Evolutionary conservation across 1,140 invertebrate species (phyloP).

Genomic region (Riptortus pedestris): DNA sequence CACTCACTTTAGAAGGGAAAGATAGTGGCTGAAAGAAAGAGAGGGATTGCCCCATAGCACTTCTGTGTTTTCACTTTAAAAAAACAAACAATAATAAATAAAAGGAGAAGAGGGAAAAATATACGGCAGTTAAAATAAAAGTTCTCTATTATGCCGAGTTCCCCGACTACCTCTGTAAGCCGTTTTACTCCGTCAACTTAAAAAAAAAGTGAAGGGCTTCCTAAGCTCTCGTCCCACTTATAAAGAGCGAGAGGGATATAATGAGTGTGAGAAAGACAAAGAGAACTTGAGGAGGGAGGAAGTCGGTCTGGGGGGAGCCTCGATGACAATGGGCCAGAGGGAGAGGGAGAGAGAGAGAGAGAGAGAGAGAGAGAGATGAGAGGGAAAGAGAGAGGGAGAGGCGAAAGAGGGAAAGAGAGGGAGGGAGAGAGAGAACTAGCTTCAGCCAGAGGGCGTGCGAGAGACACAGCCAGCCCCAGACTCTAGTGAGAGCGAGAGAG

Average conservation of each 20-base stretch:
- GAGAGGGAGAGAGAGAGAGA: background rate
- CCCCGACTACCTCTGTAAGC: background rate
- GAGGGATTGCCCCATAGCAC: too few species aligned
- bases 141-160: background rate
- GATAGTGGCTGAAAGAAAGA: too few species aligned
- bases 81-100: too few species aligned
- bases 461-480: too few species aligned
- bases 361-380: background rate
- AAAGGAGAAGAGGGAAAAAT: too few species aligned
- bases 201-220: background rate
- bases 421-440: background rate
- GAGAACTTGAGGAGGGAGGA: background rate
- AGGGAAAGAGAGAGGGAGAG: background rate
- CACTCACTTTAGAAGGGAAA: too few species aligned
- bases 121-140: constrained; percentile 1
- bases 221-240: background rate
- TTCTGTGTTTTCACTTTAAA: too few species aligned
- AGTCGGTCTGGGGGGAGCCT: background rate
- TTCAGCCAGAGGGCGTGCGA: background rate
- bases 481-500: background rate
- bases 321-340: background rate
- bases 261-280: background rate
- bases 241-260: background rate
- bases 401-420: background rate
- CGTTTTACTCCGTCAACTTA: constrained; percentile 5